Conservation (phyloP, 2,113 vertebrate genomes). For the Litocranius walleri region DNA sequence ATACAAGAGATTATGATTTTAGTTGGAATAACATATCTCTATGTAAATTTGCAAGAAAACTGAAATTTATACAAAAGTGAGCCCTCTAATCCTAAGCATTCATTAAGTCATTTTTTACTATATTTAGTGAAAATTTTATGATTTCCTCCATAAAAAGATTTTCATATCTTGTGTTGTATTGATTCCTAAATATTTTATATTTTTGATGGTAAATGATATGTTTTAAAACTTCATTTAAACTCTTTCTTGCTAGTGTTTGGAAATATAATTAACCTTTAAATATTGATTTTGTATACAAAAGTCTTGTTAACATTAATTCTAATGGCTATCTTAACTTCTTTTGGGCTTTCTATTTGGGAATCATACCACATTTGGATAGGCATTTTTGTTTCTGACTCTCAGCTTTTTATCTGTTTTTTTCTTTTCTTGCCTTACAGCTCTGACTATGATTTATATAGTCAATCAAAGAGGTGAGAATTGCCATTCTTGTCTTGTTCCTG, state of each 20-base stretch:
- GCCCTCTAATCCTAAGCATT: background rate
- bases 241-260: background rate
- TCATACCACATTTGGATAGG: background rate
- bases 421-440: background rate
- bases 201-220: background rate
- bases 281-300: background rate
- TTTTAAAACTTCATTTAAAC: background rate
- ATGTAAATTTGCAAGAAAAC: background rate
- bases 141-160: background rate
- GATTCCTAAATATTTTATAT: background rate
- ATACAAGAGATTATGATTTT: background rate
- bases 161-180: background rate
- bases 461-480: background rate
- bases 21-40: background rate
- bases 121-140: background rate
- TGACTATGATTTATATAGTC: background rate
- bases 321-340: background rate
- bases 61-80: background rate
- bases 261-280: background rate
- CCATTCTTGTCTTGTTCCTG: background rate
- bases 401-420: background rate
- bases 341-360: background rate
- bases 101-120: background rate
- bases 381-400: background rate
- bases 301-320: background rate